Evolutionary conservation across 2,113 vertebrate species (phyloP), one percentile per base, ranked within the genome.

Genomic region (Bubo scandiacus): DNA sequence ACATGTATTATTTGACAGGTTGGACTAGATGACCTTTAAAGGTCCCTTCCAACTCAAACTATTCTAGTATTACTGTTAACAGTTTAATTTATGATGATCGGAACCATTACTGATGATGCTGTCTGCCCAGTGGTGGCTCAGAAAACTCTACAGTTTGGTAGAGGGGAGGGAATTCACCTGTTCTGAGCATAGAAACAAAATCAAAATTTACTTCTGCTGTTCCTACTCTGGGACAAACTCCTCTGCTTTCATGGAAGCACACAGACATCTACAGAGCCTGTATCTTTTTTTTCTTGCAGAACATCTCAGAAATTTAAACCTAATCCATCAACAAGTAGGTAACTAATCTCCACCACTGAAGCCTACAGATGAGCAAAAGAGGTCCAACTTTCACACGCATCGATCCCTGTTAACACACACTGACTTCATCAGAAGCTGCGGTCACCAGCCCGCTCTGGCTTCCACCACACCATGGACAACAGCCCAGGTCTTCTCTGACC

Each of bases 131-230:
- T 5, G n/a, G 30, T 49, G 55, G 5, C 11, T 71, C 29, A 75
- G 38, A 90, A 68, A 85, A 27, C 19, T 40, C 61, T 55, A 38
- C 36, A 63, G 43, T 43, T 17, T 43, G 43, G 43, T 43, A 25
- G 22, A 42, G 2, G 9, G 32, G 18, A 77, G 10, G 47, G 16
- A 84, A 91, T 84, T 88, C n/a, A 81, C 21, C 63, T n/a, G 12
- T n/a, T 43, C 67, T 11, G 29, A 67, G 34, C 12, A 54, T 0
- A 47, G 47, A 51, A 51, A 55, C 0, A 0, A 63, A 0, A 59
- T 16, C 15, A 59, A 52, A 67, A n/a, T 42, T 36, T 43, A 1
- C 7, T 51, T 26, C 34, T 74, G 30, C 51, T 34, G 3, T 40
- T 92, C 30, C 52, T 75, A 1, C 38, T 71, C 40, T 29, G 32